A percentile compares a stretch with the other conserved stretches of the same genome.
phyloP scores from a whole-genome alignment of 2,797 vertebrate species.

The Labroides dimidiatus region DNA sequence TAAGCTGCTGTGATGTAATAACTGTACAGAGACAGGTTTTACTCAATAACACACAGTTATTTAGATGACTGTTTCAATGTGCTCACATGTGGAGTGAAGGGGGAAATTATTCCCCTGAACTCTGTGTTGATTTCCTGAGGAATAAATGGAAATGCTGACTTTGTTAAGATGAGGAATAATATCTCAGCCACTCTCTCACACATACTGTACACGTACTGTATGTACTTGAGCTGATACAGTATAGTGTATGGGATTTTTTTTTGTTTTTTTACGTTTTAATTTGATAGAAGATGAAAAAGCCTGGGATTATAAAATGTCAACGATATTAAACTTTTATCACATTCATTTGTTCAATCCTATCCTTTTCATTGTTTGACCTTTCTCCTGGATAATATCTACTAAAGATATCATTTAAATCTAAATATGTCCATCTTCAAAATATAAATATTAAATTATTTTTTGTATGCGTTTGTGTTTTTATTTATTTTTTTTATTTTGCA shows the following conservation, averaged over 20 bases:
- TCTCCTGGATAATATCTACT: conserved; percentile 4
- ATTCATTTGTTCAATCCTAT: background rate
- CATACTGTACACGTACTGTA: no score
- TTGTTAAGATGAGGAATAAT: background rate
- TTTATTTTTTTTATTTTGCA: no score
- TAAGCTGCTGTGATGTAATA: conserved; percentile 67
- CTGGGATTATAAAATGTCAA: background rate
- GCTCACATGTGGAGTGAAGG: background rate
- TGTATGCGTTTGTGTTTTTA: conserved; percentile 23
- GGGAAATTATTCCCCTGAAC: no score
- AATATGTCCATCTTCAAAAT: conserved; percentile 52
- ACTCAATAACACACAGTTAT: conserved; percentile 8
- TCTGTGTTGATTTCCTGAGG: no score
- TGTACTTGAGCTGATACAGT: no score
- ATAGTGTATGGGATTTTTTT: background rate
- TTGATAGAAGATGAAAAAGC: background rate
- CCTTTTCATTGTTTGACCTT: background rate
- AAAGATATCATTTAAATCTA: conserved; percentile 36
- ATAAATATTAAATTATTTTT: conserved; percentile 29
- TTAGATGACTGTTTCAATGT: conserved; percentile 19
- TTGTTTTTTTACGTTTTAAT: no score
- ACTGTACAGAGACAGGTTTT: conserved; percentile 31
- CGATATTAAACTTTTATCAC: background rate
- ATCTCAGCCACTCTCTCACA: background rate
- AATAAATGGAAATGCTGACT: no score